Base-by-base conservation (phyloP, 2,888 invertebrate species). In the Epinotia ramella region DNA sequence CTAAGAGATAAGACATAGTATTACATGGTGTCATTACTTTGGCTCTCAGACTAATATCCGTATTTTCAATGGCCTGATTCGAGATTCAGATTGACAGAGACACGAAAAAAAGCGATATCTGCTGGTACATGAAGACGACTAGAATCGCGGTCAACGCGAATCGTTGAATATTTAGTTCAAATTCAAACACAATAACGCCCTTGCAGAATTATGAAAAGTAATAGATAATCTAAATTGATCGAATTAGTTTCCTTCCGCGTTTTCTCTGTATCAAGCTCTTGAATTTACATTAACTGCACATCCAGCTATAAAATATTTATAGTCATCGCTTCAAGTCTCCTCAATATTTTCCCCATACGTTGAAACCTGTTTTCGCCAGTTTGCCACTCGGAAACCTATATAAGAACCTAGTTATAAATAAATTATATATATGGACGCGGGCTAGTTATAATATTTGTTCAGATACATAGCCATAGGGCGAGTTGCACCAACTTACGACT, bases 221-320 rank as follows among this genome's bases (percentile, higher is more conserved):
- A 24, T 28, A 28, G 18, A 18, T 18, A 3, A 20, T 20, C 20
- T 44, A 18, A 46, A 40, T 63, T 40, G 1, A 40, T 18, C n/a
- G 13, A 63, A 40, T 40, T 63, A 11, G 11, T 63, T 49, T 49
- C 24, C 56, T 12, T 18, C 1, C 53, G 33, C 33, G 56, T 33
- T 62, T 6, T 40, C 11, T 7, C n/a, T 12, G 18, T 67, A 67
- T 67, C 53, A 33, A 67, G 53, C n/a, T 53, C 67, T 53, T 56
- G 28, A 67, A 33, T 67, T 56, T 67, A 33, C 56, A 67, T 33
- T 12, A 18, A 33, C 18, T 12, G 33, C 33, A 56, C 12, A 28
- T n/a, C n/a, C 56, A 33, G 66, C 56, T 66, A 56, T 66, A 56
- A 18, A 56, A 66, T 53, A 3, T 66, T 66, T 66, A 66, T 28